Base-by-base conservation (phyloP, 2,888 invertebrate genomes). In the Hedychridium roseum region DNA sequence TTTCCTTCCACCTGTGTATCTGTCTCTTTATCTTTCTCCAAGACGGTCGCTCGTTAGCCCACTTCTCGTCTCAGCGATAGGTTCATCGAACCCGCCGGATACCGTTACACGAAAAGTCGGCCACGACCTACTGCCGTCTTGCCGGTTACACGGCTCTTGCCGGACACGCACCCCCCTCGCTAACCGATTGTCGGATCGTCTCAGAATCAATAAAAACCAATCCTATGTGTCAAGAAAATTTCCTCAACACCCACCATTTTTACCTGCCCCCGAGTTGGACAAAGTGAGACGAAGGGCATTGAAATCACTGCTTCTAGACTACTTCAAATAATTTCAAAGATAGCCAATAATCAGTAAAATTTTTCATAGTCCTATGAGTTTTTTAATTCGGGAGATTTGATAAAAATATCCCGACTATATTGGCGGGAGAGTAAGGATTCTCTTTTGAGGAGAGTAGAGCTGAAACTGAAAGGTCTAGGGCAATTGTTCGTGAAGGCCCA, bases 81-180 rank as follows among this genome's bases (percentile, higher is more conserved):
- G 76, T 75, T 72, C 74, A 56, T 75, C 74, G 75, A 73, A 74
- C 76, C 60, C 66, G 43, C 45, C 52, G 51, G 57, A 55, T 64
- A 76, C 78, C 78, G 78, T 78, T 78, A 78, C 57, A 66, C 57
- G 36, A 65, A 70, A 78, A 76, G 57, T 73, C 74, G 77, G 78
- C 74, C 78, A 64, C 56, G 78, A 76, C 78, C 78, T 74, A 78
- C 77, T 78, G 60, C 52, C 56, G 60, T 35, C 46, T 12, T 32
- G 38, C 37, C 30, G 37, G 49, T 54, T 35, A 42, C 30, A 15
- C n/a, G 31, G 36, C 44, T 38, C 47, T 47, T 31, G 26, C 23
- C 37, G 26, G 32, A 21, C 41, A 27, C 6, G 11, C 16, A 26
- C 23, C 5, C 9, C 5, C 23, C 23, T 5, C 23, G 9, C 23